Evolutionary conservation across 2,797 vertebrate genomes (phyloP).

Genomic region (Scomberomorus guttatus): DNA sequence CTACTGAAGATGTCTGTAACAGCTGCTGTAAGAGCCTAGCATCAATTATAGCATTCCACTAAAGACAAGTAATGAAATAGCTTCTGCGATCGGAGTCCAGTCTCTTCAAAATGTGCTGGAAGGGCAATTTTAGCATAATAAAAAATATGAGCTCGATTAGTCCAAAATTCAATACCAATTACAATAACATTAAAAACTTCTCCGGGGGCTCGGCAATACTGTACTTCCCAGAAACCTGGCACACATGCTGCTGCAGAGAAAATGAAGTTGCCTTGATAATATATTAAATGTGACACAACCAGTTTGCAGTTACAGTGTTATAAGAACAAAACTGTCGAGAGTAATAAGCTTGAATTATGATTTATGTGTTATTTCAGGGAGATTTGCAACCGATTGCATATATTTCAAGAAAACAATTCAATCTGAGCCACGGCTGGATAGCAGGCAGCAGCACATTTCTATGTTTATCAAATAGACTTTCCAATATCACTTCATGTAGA

Average conservation of each 20-base stretch:
- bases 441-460: slow-evolving; percentile 7
- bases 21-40: slow-evolving; percentile 24
- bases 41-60: slow-evolving; percentile 48
- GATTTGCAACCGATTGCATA: slow-evolving; percentile 39
- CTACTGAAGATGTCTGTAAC: slow-evolving; percentile 27
- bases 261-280: slow-evolving; percentile 43
- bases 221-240: slow-evolving; percentile 42
- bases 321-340: slow-evolving; percentile 29
- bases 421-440: slow-evolving; percentile 23
- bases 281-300: slow-evolving; percentile 41
- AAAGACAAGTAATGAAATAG: slow-evolving; percentile 59
- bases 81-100: slow-evolving; percentile 48
- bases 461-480: slow-evolving; percentile 33
- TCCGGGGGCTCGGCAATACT: slow-evolving; percentile 37
- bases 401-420: slow-evolving; percentile 47
- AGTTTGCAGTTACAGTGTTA: slow-evolving; percentile 30
- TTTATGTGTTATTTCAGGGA: slow-evolving; percentile 46
- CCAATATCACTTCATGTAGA: slow-evolving; percentile 30
- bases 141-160: slow-evolving; percentile 73
- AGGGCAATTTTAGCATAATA: slow-evolving; percentile 63
- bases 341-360: slow-evolving; percentile 54
- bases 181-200: slow-evolving; percentile 62
- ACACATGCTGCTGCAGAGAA: slow-evolving; percentile 29
- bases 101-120: slow-evolving; percentile 64
- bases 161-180: slow-evolving; percentile 75